Evolutionary conservation across 2,888 invertebrate species (phyloP).

Genomic region (Troglohyphantes excavatus): DNA sequence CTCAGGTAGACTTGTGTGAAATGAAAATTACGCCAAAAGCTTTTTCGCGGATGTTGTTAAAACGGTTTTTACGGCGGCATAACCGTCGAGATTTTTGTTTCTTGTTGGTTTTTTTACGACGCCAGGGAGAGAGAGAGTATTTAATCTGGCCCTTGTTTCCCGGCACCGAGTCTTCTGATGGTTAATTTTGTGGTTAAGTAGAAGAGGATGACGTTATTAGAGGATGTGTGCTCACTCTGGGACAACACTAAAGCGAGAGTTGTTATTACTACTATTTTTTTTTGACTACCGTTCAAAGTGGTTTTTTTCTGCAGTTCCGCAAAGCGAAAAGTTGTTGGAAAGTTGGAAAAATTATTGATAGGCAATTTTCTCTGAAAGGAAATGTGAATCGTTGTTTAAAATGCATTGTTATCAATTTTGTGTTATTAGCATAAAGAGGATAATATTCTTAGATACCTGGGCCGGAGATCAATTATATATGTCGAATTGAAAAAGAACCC

Average conservation of each 20-base stretch:
- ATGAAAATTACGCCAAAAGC: slow-evolving; percentile 70
- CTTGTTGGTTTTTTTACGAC: slow-evolving; percentile 9
- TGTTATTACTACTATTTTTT: neutral
- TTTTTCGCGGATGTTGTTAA: slow-evolving; percentile 67
- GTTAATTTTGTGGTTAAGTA: slow-evolving; percentile 44
- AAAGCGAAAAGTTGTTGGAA: neutral
- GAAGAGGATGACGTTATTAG: neutral
- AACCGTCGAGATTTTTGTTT: slow-evolving; percentile 22
- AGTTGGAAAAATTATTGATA: too few species aligned
- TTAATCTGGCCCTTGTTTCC: slow-evolving; percentile 40
- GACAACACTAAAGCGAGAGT: neutral
- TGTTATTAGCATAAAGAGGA: too few species aligned
- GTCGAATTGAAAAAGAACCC: too few species aligned
- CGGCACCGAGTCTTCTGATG: slow-evolving; percentile 41
- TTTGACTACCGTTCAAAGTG: neutral
- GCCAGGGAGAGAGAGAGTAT: neutral
- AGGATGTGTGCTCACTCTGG: neutral
- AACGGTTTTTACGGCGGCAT: slow-evolving; percentile 48
- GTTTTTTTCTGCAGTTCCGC: neutral
- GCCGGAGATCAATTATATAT: too few species aligned
- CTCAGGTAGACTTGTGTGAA: slow-evolving; percentile 26
- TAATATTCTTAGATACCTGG: too few species aligned
- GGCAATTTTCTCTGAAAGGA: too few species aligned
- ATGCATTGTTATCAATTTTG: too few species aligned
- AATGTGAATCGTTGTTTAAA: too few species aligned